Conservation (phyloP, 2,888 invertebrate species). For the Carpatolechia fugitivella region DNA sequence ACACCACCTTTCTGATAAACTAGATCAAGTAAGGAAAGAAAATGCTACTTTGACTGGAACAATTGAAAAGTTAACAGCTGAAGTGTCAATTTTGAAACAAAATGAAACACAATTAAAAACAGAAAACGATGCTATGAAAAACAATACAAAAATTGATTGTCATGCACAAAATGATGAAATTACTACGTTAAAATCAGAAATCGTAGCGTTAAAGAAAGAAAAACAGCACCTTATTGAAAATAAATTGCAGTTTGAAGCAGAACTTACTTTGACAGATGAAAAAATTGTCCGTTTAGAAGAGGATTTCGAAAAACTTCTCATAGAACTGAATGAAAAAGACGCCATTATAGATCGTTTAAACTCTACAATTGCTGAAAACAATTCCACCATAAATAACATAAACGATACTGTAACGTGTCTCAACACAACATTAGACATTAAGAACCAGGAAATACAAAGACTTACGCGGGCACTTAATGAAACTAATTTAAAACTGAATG, state of each 20-base stretch:
- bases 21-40: conserved; percentile 34
- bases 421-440: conserved; percentile 39
- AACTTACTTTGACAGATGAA: conserved; percentile 46
- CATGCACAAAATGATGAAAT: conserved; percentile 38
- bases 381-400: conserved; percentile 35
- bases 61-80: background rate
- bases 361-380: conserved; percentile 41
- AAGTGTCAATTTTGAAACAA: background rate
- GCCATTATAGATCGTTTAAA: conserved; percentile 54
- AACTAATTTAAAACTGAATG: conserved; percentile 35
- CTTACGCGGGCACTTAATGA: conserved; percentile 42
- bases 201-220: conserved; percentile 44
- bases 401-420: conserved; percentile 44
- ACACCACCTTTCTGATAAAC: conserved; percentile 27
- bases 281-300: conserved; percentile 61
- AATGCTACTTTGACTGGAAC: conserved; percentile 39
- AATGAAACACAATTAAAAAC: conserved; percentile 29
- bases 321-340: conserved; percentile 64
- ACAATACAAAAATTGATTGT: conserved; percentile 24
- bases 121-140: conserved; percentile 41
- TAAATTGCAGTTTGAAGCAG: conserved; percentile 48
- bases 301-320: conserved; percentile 55
- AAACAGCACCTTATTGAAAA: conserved; percentile 40
- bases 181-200: conserved; percentile 36
- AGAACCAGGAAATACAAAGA: conserved; percentile 52